phyloP scores from a whole-genome alignment of 2,888 invertebrate genomes.

The Trypoxylon attenuatum region DNA sequence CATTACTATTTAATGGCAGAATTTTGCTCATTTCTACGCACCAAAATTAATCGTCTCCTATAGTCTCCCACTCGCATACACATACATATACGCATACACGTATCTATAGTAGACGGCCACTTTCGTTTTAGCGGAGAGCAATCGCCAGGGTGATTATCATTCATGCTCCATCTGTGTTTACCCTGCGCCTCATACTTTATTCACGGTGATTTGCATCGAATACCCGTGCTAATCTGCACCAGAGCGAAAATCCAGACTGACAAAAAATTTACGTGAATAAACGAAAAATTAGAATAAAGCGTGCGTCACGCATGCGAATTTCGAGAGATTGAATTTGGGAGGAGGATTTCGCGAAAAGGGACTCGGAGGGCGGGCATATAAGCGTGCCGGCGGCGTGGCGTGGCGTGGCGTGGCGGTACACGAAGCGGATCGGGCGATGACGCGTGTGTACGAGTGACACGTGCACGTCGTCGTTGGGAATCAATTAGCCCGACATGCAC shows the following conservation, averaged over 20 bases:
- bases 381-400: too few relatives aligned
- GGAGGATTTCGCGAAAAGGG: too few relatives aligned
- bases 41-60: not conserved
- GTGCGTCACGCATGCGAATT: constrained; percentile 22
- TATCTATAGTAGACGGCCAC: not conserved
- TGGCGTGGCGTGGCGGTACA: constrained; percentile 4
- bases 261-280: constrained; percentile 14
- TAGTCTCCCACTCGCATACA: too few relatives aligned
- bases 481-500: constrained; percentile 67
- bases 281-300: constrained; percentile 18
- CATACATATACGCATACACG: too few relatives aligned
- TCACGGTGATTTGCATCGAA: constrained; percentile 5
- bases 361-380: too few relatives aligned
- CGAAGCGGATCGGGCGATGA: constrained; percentile 29
- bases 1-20: too few relatives aligned
- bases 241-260: not conserved
- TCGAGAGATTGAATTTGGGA: constrained; percentile 1
- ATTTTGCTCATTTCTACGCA: too few relatives aligned
- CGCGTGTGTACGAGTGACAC: constrained; percentile 39
- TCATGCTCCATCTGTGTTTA: constrained; percentile 7
- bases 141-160: constrained; percentile 13
- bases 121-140: not conserved
- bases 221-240: not conserved
- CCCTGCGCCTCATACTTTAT: not conserved
- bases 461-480: constrained; percentile 51